These are phyloP conservation scores for Mythimna albipuncta DNA, from an alignment of 2,888 invertebrate species.

Conservation along the genomic window DNA sequence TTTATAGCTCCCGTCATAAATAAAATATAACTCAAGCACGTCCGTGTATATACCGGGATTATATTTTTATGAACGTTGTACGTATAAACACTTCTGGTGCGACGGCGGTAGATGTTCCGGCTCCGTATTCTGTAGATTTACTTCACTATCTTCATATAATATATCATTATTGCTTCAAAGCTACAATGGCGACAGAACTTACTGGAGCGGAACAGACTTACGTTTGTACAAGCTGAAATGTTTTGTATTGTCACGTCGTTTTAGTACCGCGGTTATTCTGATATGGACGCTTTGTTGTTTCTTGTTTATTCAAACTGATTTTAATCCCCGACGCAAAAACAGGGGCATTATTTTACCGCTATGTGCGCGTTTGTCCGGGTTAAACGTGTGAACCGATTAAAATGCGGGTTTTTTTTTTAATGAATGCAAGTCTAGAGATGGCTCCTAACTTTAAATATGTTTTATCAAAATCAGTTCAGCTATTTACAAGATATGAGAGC, in stretches of 20 bases:
- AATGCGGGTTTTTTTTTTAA: too few species aligned
- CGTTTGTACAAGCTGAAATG: constrained; percentile 5
- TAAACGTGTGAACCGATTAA: too few species aligned
- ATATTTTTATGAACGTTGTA: constrained; percentile 46
- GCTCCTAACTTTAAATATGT: too few species aligned
- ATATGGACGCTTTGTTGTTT: not conserved
- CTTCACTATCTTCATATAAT: constrained; percentile 15
- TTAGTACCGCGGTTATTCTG: not conserved
- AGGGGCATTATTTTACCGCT: too few species aligned
- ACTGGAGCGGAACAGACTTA: constrained; percentile 21
- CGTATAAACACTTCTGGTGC: constrained; percentile 33
- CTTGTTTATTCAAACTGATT: not conserved
- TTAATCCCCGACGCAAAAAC: not conserved
- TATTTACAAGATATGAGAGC: too few species aligned
- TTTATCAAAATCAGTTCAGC: too few species aligned
- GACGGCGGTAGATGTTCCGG: constrained; percentile 25
- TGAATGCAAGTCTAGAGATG: too few species aligned
- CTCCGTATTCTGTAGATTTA: constrained; percentile 25
- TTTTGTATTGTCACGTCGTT: constrained; percentile 19
- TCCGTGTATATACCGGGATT: constrained; percentile 35
- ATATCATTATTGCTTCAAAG: constrained; percentile 31
- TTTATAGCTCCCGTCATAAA: constrained; percentile 32
- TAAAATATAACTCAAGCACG: constrained; percentile 40
- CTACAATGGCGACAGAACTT: not conserved
- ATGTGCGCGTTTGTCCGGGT: too few species aligned